Conservation (phyloP, 2,888 invertebrate genomes). For the Lycophotia porphyrea region DNA sequence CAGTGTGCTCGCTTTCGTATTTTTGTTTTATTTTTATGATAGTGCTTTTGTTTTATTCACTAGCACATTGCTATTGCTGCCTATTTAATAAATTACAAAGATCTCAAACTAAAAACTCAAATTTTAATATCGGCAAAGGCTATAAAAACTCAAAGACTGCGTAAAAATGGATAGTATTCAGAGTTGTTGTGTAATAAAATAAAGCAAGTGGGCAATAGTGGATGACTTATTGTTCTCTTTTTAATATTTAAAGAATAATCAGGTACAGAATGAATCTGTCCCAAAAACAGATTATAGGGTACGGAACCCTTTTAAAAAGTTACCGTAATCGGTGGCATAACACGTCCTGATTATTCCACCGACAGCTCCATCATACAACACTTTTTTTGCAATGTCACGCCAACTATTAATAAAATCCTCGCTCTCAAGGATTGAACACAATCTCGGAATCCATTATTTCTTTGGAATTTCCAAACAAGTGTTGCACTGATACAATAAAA, state of each 20-base stretch:
- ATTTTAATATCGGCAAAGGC: not conserved
- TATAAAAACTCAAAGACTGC: not conserved
- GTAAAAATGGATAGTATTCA: not conserved
- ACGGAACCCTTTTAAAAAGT: constrained; percentile 1
- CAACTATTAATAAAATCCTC: constrained; percentile 54
- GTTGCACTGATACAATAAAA: no score
- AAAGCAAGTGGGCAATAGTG: not conserved
- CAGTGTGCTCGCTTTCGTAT: constrained; percentile 14
- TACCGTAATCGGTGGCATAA: constrained; percentile 1
- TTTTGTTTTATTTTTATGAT: constrained; percentile 13
- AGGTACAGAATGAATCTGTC: not conserved
- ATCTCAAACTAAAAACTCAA: not conserved
- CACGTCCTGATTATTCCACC: constrained; percentile 25
- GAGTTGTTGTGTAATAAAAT: not conserved
- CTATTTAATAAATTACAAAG: not conserved
- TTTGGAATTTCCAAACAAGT: constrained; percentile 56
- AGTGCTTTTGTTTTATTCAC: not conserved
- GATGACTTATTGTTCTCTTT: not conserved
- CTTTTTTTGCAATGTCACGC: constrained; percentile 46
- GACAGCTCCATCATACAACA: constrained; percentile 1
- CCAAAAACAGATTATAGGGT: not conserved
- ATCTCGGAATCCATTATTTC: constrained; percentile 54
- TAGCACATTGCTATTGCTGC: not conserved
- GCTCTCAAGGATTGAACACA: constrained; percentile 42
- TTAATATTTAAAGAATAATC: no score